Base-by-base conservation (phyloP, 2,888 invertebrate species). In the Osmoderma eremita region DNA sequence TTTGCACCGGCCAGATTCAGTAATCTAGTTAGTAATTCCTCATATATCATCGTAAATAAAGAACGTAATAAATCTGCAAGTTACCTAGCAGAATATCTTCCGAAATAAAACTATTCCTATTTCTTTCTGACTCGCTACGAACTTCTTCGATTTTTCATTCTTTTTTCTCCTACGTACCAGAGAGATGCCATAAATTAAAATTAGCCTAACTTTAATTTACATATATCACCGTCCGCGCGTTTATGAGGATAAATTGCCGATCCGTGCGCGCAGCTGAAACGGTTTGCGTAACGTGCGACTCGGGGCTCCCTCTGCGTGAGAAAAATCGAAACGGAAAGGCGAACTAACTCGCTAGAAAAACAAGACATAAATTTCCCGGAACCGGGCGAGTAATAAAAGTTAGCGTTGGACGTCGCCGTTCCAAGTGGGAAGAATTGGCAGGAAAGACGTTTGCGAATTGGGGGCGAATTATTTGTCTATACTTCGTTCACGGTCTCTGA, bases 221-320 rank as follows among this genome's bases (percentile, higher is more conserved):
- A 71, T 71, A 69, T 66, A 69, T 70, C 70, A 69, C 63, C 68
- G 67, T 68, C 69, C 68, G 63, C 58, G 63, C 65, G 68, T 70
- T 70, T 72, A 69, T 72, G 68, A 72, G 69, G 68, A 72, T 72
- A 70, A 72, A 72, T 72, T 63, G 63, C 68, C 8, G 58, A 69
- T 67, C 67, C 64, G 63, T 63, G 62, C 22, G 41, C 41, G n/a
- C 41, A 41, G 56, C 24, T 22, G 15, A 30, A 30, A 49, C 51
- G 38, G 38, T n/a, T 0, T 15, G 38, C 38, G 38, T 17, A 38
- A 8, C 20, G 20, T 38, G 53, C 24, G 38, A 38, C 24, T n/a
- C 18, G 36, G 2, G 13, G 13, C 13, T 6, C 15, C 24, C n/a
- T 17, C 10, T 36, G 53, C 39, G 53, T 38, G 58, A 45, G 36